Base-by-base conservation (phyloP, 1,140 invertebrate genomes). In the Pachyrhynchus sulphureomaculatus region DNA sequence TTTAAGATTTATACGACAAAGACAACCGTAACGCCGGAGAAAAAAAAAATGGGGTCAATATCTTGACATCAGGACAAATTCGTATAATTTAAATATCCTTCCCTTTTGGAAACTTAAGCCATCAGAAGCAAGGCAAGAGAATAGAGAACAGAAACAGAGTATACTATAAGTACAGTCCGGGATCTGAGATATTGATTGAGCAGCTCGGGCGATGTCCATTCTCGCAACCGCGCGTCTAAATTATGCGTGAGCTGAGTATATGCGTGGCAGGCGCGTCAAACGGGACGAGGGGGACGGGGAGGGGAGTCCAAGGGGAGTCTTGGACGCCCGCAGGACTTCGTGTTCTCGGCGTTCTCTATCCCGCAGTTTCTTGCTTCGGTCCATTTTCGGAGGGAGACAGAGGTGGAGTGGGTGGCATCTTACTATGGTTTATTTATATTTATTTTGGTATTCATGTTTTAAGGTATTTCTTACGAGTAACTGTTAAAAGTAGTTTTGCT, bases 241-340 rank as follows among this genome's bases (percentile, higher is more conserved):
- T 74, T 74, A 74, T 74, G 72, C 72, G 72, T 74, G 72, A 74
- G 72, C 72, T 72, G 71, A 74, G 71, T 74, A 72, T 74, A 74
- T 74, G 72, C 72, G 69, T 72, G 70, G 70, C 70, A 68, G 70
- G 68, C 66, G 69, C 72, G 72, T 74, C 72, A 74, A 74, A 42
- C 59, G 68, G 58, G 63, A 52, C 47, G 37, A n/a, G 61, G 64
- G 52, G 56, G 48, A 1, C 24, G 29, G 1, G 18, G 55, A 18
- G 20, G 53, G 29, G 32, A 1, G 26, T 20, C 15, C 39, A 10
- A 41, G 53, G 53, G 57, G 57, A 52, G 57, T 51, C 47, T 60
- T 60, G 57, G 57, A 60, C 57, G 57, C 47, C 57, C 57, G 57
- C 57, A 60, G 57, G 57, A 60, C 57, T 58, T 58, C 55, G 55